These are phyloP conservation scores for Oncorhynchus keta DNA, from an alignment of 2,113 vertebrate species.

Conservation along the genomic window DNA sequence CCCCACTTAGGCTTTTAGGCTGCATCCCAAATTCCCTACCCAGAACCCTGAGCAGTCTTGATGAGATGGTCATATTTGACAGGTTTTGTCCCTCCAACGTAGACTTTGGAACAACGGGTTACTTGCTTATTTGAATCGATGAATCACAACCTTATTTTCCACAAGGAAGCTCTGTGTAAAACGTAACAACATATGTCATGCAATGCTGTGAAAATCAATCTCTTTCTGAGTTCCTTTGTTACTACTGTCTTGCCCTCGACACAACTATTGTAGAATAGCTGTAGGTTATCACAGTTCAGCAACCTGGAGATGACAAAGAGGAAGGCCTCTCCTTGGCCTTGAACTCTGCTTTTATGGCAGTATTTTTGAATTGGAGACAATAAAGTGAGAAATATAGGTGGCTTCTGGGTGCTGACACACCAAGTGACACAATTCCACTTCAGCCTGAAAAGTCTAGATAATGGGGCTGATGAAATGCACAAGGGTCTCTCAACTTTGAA, in stretches of 20 bases:
- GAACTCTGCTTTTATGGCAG: conserved; percentile 63
- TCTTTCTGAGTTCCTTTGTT: not conserved
- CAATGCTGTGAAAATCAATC: not conserved
- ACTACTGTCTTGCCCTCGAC: not conserved
- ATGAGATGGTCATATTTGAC: no score
- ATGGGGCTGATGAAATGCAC: not conserved
- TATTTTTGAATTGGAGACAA: conserved; percentile 59
- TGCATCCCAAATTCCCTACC: no score
- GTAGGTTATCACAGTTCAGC: not conserved
- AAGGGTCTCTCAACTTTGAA: no score
- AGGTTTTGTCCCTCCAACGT: no score
- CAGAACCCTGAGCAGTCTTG: no score
- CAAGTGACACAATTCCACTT: conserved; percentile 34
- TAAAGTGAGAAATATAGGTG: conserved; percentile 47
- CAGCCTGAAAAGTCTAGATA: conserved; percentile 4
- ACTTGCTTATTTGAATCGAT: not conserved
- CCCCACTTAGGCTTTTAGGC: no score
- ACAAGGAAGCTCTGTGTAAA: not conserved
- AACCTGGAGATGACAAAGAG: not conserved
- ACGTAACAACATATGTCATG: not conserved
- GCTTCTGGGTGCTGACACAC: conserved; percentile 44
- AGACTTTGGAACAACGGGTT: not conserved
- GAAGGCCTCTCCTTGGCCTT: conserved; percentile 60
- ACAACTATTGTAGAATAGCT: not conserved
- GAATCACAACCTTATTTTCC: not conserved